Evolutionary conservation across 2,797 vertebrate genomes (phyloP), one percentile per base, ranked within the genome.

Genomic region (Halcyon badia): DNA sequence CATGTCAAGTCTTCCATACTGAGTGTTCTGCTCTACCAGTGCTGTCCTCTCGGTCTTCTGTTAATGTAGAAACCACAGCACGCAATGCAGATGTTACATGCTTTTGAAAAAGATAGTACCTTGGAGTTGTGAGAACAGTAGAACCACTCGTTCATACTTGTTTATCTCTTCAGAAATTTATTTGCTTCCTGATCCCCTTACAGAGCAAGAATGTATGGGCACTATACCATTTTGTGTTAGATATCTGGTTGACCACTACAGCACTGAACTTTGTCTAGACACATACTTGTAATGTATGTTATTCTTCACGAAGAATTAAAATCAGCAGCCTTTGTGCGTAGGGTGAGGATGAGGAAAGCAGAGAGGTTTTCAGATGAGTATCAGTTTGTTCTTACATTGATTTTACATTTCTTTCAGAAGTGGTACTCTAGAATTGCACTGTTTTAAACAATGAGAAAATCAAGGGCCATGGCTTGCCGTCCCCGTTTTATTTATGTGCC

Each of bases 401-500:
- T 75, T 78, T 94, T 73, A 33, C 48, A 14, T 78, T 89, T 64
- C 3, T 78, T 91, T 85, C 57, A 37, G 41, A 80, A 48, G 30
- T 78, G 30, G 89, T 84, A 33, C 28, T 89, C 16, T 80, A 33
- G n/a, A 95, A 14, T 71, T 92, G 31, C 61, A 24, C 24, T 66
- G 4, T 61, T 87, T 75, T 78, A 83, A 95, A 91, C 86, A 88
- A 52, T 42, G 46, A 76, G 69, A 88, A 81, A 94, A 44, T 69
- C 44, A 76, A 58, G 37, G 28, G 31, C 71, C 56, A n/a, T 72
- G 65, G 54, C 51, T 95, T 94, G 16, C 72, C 2, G 2, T 95
- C 72, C 61, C 14, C n/a, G 13, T 94, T 90, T 93, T 84, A 88
- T 95, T 93, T 93, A 82, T 83, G 48, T 82, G 37, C 70, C 83